Percentiles rank a stretch among this genome's conserved stretches.
Conservation (phyloP, 1,140 invertebrate genomes). For the Drosophila gunungcola region DNA sequence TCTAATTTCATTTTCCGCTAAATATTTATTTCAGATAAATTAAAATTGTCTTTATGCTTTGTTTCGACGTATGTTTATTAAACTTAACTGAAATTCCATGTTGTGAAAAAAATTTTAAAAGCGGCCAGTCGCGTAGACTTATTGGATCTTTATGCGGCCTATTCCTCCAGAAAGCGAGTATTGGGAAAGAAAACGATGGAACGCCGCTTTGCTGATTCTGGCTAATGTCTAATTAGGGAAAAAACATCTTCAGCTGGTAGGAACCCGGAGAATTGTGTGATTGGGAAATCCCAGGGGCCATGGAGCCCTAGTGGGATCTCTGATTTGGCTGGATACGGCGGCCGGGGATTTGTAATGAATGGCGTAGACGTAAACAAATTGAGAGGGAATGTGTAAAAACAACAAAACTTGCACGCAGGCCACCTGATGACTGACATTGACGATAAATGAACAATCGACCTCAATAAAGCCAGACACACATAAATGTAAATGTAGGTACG, state of each 20-base stretch:
- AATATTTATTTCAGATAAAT: too few species aligned
- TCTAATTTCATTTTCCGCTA: too few species aligned
- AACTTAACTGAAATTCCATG: too few species aligned
- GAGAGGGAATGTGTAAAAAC: slow-evolving; percentile 71
- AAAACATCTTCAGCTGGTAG: slow-evolving; percentile 12
- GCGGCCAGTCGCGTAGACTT: background rate
- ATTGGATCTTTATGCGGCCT: background rate
- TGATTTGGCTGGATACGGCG: background rate
- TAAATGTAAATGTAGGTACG: slow-evolving; percentile 17
- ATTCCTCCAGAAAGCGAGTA: background rate
- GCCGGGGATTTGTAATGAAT: slow-evolving; percentile 21
- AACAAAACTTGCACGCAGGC: slow-evolving; percentile 70
- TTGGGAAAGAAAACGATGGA: background rate
- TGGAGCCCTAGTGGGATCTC: background rate
- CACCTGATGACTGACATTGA: slow-evolving; percentile 77
- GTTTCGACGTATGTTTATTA: too few species aligned
- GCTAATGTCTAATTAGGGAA: slow-evolving; percentile 1
- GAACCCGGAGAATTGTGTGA: background rate
- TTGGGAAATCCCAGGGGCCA: slow-evolving; percentile 23
- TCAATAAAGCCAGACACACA: slow-evolving; percentile 62
- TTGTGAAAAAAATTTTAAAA: background rate
- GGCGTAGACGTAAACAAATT: slow-evolving; percentile 53
- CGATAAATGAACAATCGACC: slow-evolving; percentile 79
- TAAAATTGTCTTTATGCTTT: too few species aligned
- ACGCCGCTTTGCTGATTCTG: slow-evolving; percentile 10